These are phyloP conservation scores for Anthrax anthrax DNA, from an alignment of 2,888 invertebrate genomes.

Conservation along the genomic window DNA sequence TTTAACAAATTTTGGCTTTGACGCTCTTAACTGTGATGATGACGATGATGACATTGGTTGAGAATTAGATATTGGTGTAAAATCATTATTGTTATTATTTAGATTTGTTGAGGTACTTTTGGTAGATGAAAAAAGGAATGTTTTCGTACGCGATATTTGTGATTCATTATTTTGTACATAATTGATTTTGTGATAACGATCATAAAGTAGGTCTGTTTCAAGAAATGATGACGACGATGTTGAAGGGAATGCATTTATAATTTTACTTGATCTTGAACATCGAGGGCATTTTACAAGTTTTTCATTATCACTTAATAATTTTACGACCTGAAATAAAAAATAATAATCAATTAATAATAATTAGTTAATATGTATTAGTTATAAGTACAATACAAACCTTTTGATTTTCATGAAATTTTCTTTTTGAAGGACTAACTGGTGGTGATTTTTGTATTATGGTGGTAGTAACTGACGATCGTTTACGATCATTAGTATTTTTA, in stretches of 20 bases:
- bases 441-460: conserved; percentile 6
- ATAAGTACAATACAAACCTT: conserved; percentile 8
- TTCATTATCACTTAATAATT: conserved; percentile 7
- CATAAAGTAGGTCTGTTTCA: no score
- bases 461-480: neutral
- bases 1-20: conserved; percentile 3
- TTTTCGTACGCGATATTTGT: neutral
- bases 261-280: conserved; percentile 12
- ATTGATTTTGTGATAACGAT: no score
- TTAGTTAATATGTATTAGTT: no score
- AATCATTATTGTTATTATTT: neutral
- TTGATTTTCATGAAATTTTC: conserved; percentile 14
- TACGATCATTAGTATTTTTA: conserved; percentile 4
- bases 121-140: conserved; percentile 5
- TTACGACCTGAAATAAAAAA: conserved; percentile 8
- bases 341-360: no score
- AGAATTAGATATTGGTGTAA: neutral
- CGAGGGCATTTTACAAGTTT: conserved; percentile 11
- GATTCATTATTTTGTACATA: conserved; percentile 3
- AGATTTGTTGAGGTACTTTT: conserved; percentile 1
- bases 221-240: neutral
- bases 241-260: conserved; percentile 1
- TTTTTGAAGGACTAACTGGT: conserved; percentile 14
- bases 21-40: neutral
- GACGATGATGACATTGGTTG: neutral